Conservation (phyloP, 1,140 invertebrate genomes). For the Panagrolaimus sp. region DNA sequence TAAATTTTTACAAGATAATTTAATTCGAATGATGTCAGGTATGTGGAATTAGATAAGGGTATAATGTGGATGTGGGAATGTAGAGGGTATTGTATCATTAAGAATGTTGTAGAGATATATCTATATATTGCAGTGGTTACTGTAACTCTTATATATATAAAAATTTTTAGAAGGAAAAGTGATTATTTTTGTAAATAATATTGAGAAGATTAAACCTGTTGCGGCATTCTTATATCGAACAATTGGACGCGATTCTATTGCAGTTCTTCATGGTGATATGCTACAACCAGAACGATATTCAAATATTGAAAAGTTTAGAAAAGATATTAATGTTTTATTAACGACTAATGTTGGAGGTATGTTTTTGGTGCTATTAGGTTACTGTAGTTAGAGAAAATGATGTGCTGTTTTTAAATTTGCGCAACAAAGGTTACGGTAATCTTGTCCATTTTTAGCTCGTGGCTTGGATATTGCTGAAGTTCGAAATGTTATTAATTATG, state of each 20-base stretch:
- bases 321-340: conserved; percentile 34
- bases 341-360: conserved; percentile 53
- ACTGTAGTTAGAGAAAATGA: too few species aligned
- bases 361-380: conserved; percentile 18
- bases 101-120: too few species aligned
- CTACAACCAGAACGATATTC: neutral
- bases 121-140: too few species aligned
- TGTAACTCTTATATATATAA: neutral
- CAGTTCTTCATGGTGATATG: neutral
- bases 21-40: conserved; percentile 37
- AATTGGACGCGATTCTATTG: neutral
- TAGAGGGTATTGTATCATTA: too few species aligned
- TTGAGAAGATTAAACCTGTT: conserved; percentile 5
- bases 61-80: too few species aligned
- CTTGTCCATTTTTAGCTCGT: neutral
- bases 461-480: conserved; percentile 59
- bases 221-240: neutral
- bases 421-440: too few species aligned
- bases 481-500: conserved; percentile 56
- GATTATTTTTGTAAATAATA: conserved; percentile 7
- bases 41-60: too few species aligned
- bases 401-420: too few species aligned
- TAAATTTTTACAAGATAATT: conserved; percentile 24
- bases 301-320: neutral
- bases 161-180: conserved; percentile 8